Percentiles rank a stretch among this genome's conserved stretches.
These are phyloP conservation scores for Alentia gelatinosa DNA, from an alignment of 2,888 invertebrate species.

Conservation along the genomic window DNA sequence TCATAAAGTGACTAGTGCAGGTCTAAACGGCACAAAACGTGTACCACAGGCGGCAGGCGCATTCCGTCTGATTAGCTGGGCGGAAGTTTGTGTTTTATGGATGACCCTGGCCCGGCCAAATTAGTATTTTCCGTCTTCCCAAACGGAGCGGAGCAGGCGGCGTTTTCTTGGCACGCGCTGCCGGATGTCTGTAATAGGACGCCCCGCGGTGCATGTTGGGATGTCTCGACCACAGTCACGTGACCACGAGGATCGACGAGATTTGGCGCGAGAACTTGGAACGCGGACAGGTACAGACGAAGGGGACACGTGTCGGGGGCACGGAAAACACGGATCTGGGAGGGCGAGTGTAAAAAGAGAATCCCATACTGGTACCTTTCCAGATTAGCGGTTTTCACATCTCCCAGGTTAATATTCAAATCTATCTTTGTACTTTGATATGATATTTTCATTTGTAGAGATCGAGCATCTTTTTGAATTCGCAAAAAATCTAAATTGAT, in stretches of 20 bases:
- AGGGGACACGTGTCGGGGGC: not conserved
- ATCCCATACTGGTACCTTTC: too few species aligned
- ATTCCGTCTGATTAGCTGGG: not conserved
- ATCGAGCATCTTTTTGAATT: too few species aligned
- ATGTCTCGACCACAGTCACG: not conserved
- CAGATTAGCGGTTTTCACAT: too few species aligned
- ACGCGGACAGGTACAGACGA: not conserved
- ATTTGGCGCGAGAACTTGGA: not conserved
- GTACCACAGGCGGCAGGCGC: not conserved
- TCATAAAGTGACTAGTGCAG: not conserved
- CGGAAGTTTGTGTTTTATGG: not conserved
- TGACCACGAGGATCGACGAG: constrained; percentile 5
- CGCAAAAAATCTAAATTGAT: too few species aligned
- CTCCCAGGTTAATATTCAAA: too few species aligned
- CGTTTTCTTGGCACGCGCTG: not conserved
- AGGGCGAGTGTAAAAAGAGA: not conserved
- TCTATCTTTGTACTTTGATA: too few species aligned
- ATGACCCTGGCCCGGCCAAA: not conserved
- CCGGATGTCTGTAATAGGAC: constrained; percentile 1
- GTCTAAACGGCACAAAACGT: not conserved
- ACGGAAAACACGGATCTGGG: not conserved
- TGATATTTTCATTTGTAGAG: too few species aligned
- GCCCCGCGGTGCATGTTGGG: not conserved
- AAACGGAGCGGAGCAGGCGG: not conserved
- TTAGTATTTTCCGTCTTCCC: not conserved